Conservation (phyloP, 2,113 vertebrate species). For the Shinisaurus crocodilurus region DNA sequence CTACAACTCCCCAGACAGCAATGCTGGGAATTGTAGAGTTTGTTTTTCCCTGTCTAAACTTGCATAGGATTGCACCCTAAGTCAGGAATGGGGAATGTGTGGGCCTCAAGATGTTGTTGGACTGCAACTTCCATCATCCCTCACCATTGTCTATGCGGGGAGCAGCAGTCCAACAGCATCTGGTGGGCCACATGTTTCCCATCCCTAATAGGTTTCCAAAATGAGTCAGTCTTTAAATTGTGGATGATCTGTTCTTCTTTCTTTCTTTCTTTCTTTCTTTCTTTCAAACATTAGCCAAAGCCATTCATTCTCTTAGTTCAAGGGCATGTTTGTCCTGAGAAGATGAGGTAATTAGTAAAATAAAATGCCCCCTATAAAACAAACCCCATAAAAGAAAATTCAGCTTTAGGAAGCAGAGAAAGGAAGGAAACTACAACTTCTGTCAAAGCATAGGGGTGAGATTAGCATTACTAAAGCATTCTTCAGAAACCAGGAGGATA, state of each 20-base stretch:
- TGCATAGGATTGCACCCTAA: too few relatives aligned
- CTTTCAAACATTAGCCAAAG: constrained; percentile 57
- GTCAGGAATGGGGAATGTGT: too few relatives aligned
- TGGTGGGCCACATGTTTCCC: too few relatives aligned
- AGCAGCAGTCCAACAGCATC: too few relatives aligned
- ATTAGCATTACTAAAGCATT: constrained; percentile 68
- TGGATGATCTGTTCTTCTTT: not conserved
- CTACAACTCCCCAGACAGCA: too few relatives aligned
- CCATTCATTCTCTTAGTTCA: constrained; percentile 63
- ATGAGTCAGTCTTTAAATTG: not conserved
- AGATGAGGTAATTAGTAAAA: constrained; percentile 74
- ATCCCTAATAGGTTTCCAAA: constrained; percentile 4
- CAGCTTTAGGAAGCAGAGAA: constrained; percentile 62
- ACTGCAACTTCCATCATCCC: too few relatives aligned
- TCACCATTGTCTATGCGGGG: too few relatives aligned
- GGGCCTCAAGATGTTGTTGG: too few relatives aligned
- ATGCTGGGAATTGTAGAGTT: too few relatives aligned
- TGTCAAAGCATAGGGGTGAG: constrained; percentile 70
- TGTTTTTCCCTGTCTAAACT: too few relatives aligned
- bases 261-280: not conserved
- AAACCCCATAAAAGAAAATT: constrained; percentile 62
- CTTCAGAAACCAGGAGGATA: constrained; percentile 59
- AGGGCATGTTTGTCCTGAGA: constrained; percentile 71
- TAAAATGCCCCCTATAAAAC: constrained; percentile 65
- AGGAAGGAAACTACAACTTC: constrained; percentile 74